Evolutionary conservation across 2,797 vertebrate species (phyloP), one percentile per base, ranked within the genome.

Genomic region (Acanthiza pusilla): DNA sequence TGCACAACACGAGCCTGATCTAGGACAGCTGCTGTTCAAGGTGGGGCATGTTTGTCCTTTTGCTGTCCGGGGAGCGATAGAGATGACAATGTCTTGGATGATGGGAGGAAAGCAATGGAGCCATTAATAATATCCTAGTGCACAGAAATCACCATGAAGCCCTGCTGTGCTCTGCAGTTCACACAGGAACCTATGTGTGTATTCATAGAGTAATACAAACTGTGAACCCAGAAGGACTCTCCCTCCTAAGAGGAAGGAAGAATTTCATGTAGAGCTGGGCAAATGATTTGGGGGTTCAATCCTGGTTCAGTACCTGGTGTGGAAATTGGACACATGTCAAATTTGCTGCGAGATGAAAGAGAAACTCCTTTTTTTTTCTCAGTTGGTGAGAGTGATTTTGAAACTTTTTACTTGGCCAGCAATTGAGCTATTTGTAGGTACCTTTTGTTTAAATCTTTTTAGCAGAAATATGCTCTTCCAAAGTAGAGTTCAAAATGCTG

Each of bases 1-100:
- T 78, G 73, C 82, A 84, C 34, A 72, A 30, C 70, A 70, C 3
- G 14, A 85, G 45, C 40, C 53, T 65, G 45, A 80, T 76, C 42
- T 73, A 62, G 81, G 82, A 48, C 61, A 88, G 77, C 82, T 47
- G 40, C 75, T 61, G 27, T 47, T 89, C 61, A 71, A 87, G 72
- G 65, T 65, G 62, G 32, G 77, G n/a, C 25, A 61, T 2, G 7
- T 67, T 83, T 88, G 73, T 78, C 73, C 73, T 94, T 89, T 34
- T 66, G n/a, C 66, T 89, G n/a, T 34, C 50, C 0, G 0, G 23
- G 48, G 29, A 76, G 25, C 2, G 1, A 54, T 7, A 57, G 51
- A 66, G 81, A 65, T 54, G 34, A 32, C 40, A 80, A 6, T 0
- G 0, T 26, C 62, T 83, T 38, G 82, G 43, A 47, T 62, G 58